Conservation (phyloP, 2,888 invertebrate species). For the Euzophera pinguis region DNA sequence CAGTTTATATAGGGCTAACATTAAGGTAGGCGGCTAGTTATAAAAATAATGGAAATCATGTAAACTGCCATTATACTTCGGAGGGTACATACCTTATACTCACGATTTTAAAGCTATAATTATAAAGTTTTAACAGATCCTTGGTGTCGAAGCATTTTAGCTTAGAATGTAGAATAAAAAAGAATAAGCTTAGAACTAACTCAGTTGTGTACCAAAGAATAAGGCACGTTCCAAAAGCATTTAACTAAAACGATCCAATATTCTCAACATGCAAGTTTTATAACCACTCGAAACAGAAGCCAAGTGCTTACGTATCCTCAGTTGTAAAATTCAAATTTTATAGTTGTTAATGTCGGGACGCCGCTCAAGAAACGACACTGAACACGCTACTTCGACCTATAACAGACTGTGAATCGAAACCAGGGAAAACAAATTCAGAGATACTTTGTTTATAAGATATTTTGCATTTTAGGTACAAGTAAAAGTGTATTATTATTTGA, state of each 20-base stretch:
- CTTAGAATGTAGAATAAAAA: no score
- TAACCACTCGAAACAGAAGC: slow-evolving; percentile 11
- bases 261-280: slow-evolving; percentile 14
- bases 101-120: no score
- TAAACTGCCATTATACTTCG: no score
- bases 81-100: no score
- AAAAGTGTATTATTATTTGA: background rate
- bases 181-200: no score
- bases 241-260: slow-evolving; percentile 8
- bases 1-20: no score
- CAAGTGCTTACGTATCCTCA: slow-evolving; percentile 5
- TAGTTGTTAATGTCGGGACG: slow-evolving; percentile 14
- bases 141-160: no score
- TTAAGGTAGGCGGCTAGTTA: no score
- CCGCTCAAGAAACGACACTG: background rate
- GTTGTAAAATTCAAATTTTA: slow-evolving; percentile 16
- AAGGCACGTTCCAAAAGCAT: background rate
- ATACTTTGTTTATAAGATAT: background rate
- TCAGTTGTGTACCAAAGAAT: background rate
- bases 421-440: background rate
- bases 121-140: no score
- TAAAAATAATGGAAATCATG: no score
- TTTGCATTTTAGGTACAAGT: background rate
- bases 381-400: slow-evolving; percentile 6
- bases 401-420: background rate